These are phyloP conservation scores for Molossus alvarezi DNA, from an alignment of 2,797 vertebrate species.

Conservation along the genomic window DNA sequence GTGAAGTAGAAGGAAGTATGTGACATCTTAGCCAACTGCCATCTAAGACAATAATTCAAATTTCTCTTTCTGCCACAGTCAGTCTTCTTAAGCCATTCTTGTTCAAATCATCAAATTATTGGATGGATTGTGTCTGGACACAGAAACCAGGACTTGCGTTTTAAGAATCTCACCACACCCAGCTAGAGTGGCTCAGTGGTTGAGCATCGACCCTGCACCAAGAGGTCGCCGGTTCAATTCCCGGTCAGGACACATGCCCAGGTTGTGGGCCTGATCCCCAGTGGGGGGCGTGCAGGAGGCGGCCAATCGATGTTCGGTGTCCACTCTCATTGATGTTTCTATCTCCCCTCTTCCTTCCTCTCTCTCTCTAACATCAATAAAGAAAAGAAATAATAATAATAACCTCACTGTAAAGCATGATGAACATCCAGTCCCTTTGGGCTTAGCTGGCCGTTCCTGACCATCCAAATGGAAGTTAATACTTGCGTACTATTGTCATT, in stretches of 20 bases:
- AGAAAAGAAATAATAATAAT: no score
- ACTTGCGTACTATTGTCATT: accelerated
- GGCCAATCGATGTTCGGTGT: no score
- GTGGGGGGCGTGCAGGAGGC: no score
- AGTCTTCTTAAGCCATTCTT: background rate
- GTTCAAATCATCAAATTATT: background rate
- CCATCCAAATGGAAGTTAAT: accelerated
- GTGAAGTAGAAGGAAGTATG: accelerated
- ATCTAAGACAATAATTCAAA: accelerated
- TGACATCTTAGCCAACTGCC: background rate
- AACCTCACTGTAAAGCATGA: accelerated
- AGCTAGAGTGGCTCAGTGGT: no score
- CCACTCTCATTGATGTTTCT: no score
- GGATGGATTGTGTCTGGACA: accelerated
- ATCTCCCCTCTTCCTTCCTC: no score
- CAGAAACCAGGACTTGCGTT: background rate
- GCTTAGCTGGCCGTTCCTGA: accelerated
- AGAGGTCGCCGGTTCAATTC: no score
- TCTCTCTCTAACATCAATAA: no score
- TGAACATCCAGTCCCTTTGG: accelerated
- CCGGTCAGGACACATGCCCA: no score
- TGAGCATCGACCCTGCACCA: no score
- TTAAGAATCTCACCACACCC: background rate
- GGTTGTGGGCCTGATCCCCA: no score
- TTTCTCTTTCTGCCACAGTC: background rate